These are phyloP conservation scores for Acyrthosiphon pisum DNA, from an alignment of 1,140 invertebrate species.

Conservation along the genomic window DNA sequence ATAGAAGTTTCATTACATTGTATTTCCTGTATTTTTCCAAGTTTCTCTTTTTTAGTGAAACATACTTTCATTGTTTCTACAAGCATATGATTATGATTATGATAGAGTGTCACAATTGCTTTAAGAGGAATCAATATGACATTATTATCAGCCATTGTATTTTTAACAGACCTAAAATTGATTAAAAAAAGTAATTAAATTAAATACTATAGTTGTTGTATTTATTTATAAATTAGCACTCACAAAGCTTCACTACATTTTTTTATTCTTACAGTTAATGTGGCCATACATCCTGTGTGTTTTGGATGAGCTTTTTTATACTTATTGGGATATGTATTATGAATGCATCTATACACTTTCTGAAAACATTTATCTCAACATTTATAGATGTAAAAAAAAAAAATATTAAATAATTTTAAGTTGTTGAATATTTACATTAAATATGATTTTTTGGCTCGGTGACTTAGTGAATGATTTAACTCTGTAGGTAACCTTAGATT, in stretches of 20 bases:
- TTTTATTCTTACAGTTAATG: constrained; percentile 31
- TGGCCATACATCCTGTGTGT: background rate
- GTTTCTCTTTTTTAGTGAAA: background rate
- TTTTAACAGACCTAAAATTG: constrained; percentile 25
- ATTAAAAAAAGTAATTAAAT: background rate
- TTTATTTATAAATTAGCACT: background rate
- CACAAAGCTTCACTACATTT: constrained; percentile 20
- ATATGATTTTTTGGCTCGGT: background rate
- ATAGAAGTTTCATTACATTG: background rate
- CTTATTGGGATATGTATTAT: constrained; percentile 37
- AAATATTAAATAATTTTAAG: background rate
- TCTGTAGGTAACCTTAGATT: background rate
- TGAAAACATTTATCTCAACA: too few relatives aligned
- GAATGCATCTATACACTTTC: constrained; percentile 16
- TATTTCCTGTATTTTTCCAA: background rate
- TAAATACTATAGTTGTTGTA: background rate
- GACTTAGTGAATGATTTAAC: constrained; percentile 11
- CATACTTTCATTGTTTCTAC: background rate
- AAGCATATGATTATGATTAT: constrained; percentile 21
- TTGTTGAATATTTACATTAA: constrained; percentile 29
- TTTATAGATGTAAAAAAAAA: background rate
- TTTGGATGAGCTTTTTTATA: background rate
- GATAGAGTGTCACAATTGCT: constrained; percentile 18
- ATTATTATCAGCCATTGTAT: constrained; percentile 16
- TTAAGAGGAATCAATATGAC: background rate